phyloP scores from a whole-genome alignment of 2,113 vertebrate genomes.

The Pygoscelis adeliae region DNA sequence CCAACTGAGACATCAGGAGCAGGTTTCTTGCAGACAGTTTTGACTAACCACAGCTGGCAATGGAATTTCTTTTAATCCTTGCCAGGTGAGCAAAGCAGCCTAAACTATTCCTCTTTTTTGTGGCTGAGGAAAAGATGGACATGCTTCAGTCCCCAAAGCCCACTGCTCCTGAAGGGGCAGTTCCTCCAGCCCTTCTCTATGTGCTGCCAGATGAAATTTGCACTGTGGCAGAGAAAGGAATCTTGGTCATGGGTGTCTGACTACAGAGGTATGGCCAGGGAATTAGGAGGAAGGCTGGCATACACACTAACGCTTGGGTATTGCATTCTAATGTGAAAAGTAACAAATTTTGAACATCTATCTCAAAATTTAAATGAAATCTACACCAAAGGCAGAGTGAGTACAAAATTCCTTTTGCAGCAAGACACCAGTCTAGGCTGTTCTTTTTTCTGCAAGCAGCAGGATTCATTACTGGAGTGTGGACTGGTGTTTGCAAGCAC shows the following conservation, averaged over 20 bases:
- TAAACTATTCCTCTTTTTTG: not conserved
- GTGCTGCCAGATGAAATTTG: not conserved
- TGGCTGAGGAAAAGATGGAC: not conserved
- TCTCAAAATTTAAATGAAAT: not conserved
- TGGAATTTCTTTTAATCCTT: not conserved
- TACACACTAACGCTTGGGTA: not conserved
- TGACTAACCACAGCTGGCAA: not conserved
- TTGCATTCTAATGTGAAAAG: not conserved
- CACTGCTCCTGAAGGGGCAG: conserved; percentile 73
- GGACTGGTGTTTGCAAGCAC: not conserved
- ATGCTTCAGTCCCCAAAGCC: not conserved
- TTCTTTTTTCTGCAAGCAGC: not conserved
- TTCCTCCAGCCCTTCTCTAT: conserved; percentile 72
- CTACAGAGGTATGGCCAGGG: not conserved
- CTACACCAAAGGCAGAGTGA: not conserved
- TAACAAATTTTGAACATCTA: not conserved
- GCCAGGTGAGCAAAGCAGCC: not conserved
- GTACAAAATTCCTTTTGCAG: not conserved
- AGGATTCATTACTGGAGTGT: not conserved
- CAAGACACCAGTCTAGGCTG: not conserved
- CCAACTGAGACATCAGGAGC: not conserved
- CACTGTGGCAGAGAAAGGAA: not conserved
- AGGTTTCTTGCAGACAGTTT: not conserved
- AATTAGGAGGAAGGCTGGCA: not conserved
- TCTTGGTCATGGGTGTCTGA: not conserved